Evolutionary conservation across 2,888 invertebrate species (phyloP).

Genomic region (Scaptomyza reducta): DNA sequence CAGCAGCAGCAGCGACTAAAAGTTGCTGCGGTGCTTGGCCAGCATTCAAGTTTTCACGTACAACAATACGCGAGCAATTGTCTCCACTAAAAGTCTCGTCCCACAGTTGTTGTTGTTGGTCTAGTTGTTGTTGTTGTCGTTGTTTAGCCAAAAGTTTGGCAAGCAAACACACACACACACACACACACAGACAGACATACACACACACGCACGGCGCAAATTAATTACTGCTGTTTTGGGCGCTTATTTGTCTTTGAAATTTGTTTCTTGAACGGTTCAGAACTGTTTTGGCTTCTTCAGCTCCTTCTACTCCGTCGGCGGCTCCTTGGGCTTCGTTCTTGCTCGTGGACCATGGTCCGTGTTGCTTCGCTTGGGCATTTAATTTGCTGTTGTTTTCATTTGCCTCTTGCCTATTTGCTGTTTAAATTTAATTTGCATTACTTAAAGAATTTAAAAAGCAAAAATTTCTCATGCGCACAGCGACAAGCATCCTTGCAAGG

Average conservation of each 20-base stretch:
- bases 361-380: constrained; percentile 48
- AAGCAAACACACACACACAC: constrained; percentile 34
- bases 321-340: constrained; percentile 11
- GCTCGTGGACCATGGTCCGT: constrained; percentile 20
- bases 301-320: background rate
- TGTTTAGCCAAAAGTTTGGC: constrained; percentile 44
- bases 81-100: constrained; percentile 55
- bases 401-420: constrained; percentile 75
- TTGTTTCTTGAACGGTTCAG: constrained; percentile 70
- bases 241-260: constrained; percentile 81
- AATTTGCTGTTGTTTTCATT: constrained; percentile 63
- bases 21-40: constrained; percentile 64
- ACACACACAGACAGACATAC: constrained; percentile 9
- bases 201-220: constrained; percentile 64
- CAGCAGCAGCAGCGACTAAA: constrained; percentile 38
- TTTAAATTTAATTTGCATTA: constrained; percentile 81
- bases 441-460: constrained; percentile 78
- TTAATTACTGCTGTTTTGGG: constrained; percentile 80
- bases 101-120: constrained; percentile 9
- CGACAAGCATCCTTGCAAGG: constrained; percentile 40
- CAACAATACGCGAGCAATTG: constrained; percentile 55
- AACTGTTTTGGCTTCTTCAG: constrained; percentile 21
- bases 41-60: constrained; percentile 61
- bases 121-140: constrained; percentile 32
- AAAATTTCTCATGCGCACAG: constrained; percentile 72